These are phyloP conservation scores for Cistogaster globosa DNA, from an alignment of 2,888 invertebrate species.

Conservation along the genomic window DNA sequence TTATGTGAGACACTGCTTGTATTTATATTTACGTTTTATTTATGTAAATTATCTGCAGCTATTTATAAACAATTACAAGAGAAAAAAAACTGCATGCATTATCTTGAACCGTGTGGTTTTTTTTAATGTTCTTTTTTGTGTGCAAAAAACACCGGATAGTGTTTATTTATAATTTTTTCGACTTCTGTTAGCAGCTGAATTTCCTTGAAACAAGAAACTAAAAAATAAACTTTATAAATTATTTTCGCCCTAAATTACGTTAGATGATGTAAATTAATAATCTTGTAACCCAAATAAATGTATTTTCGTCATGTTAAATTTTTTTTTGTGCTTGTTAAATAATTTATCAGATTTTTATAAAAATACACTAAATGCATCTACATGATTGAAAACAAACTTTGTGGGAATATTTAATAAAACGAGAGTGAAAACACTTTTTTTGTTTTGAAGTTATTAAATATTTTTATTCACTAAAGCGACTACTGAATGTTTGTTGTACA, in stretches of 20 bases:
- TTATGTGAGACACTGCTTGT: too few species aligned
- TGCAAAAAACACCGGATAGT: constrained; percentile 3
- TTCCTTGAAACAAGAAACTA: constrained; percentile 8
- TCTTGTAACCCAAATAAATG: not conserved
- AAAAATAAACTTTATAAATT: constrained; percentile 41
- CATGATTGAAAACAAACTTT: constrained; percentile 28
- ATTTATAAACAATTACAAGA: too few species aligned
- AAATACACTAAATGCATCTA: not conserved
- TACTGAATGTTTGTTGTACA: too few species aligned
- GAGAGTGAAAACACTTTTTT: too few species aligned
- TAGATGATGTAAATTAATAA: constrained; percentile 17
- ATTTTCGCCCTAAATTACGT: constrained; percentile 41
- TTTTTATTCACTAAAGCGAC: too few species aligned
- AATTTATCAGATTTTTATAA: constrained; percentile 60
- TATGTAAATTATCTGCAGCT: too few species aligned
- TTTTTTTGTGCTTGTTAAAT: constrained; percentile 29
- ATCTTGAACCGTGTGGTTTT: not conserved
- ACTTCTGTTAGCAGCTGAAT: not conserved
- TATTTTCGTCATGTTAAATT: constrained; percentile 16
- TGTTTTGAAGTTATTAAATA: too few species aligned
- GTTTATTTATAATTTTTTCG: constrained; percentile 13
- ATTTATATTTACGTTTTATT: too few species aligned
- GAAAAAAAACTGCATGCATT: not conserved
- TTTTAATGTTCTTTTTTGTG: not conserved
- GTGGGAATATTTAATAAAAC: not conserved